phyloP scores from a whole-genome alignment of 2,888 invertebrate genomes.

The Heliconius sara region DNA sequence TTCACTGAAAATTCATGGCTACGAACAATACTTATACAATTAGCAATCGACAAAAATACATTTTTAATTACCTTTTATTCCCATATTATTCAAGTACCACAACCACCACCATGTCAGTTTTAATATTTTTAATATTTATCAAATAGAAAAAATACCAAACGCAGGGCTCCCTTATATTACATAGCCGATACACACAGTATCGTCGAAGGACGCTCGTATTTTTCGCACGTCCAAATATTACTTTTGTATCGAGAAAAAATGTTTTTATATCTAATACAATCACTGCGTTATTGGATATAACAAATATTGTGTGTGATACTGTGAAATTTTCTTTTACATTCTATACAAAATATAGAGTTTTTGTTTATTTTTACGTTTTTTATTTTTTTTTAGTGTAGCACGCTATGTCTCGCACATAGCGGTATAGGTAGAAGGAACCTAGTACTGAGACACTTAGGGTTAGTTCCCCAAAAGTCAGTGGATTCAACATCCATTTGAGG shows the following conservation, averaged over 20 bases:
- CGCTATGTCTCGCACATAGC: neutral
- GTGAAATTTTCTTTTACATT: neutral
- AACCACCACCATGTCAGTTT: neutral
- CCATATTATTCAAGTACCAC: too few species aligned
- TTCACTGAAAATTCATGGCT: too few species aligned
- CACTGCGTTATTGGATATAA: slow-evolving; percentile 43
- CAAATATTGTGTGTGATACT: slow-evolving; percentile 9
- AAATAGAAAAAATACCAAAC: neutral
- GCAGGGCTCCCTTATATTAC: neutral
- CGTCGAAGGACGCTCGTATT: slow-evolving; percentile 5
- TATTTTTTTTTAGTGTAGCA: neutral
- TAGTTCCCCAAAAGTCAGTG: neutral
- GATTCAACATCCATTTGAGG: neutral
- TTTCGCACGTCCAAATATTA: slow-evolving; percentile 33
- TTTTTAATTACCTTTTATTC: too few species aligned
- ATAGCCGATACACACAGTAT: neutral
- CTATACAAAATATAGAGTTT: neutral
- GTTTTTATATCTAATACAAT: slow-evolving; percentile 47
- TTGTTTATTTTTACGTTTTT: neutral
- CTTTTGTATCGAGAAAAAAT: slow-evolving; percentile 44
- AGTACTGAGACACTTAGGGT: too few species aligned
- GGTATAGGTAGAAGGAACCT: neutral
- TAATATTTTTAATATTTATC: neutral
- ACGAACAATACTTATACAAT: too few species aligned
- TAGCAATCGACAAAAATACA: too few species aligned